Evolutionary conservation across 2,888 invertebrate species (phyloP), one percentile per base, ranked within the genome.

Genomic region (Cryptocephalus primarius): DNA sequence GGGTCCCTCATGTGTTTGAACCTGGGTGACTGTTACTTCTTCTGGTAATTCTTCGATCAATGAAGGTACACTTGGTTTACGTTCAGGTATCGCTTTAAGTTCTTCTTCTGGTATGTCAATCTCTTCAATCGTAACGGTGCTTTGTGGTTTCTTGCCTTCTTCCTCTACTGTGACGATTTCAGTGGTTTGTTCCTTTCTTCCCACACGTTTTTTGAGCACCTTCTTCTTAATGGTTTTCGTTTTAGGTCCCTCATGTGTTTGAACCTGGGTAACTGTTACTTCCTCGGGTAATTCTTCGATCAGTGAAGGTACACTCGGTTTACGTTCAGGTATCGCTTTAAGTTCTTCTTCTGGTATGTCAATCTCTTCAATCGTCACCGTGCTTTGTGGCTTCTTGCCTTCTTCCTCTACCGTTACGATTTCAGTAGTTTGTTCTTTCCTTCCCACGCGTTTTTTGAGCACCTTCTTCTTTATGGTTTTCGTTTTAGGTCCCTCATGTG

Each of bases 141-240:
- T 61, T 39, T 58, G 49, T 42, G 51, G 59, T 48, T 43, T 49
- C 36, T 59, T 57, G 12, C 55, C 61, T 47, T 58, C 60, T 55
- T 58, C 56, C 41, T 57, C 53, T 8, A 63, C 60, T 34, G 60
- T 59, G 9, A 73, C 47, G 32, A 61, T 61, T 52, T 61, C 56
- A 8, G 71, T 73, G 32, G 66, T 66, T 60, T 74, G 69, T 14
- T 67, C 64, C 44, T 61, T 69, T 32, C 64, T 62, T 45, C 64
- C 72, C 52, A 64, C 58, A 1, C 68, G 66, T 45, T 56, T 49
- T 41, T 63, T 59, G 40, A 72, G 69, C 48, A 63, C 61, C 10
- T 64, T 66, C 39, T 69, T 71, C 46, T 70, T 71, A 2, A 71
- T 64, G 40, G 54, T 57, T 50, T 55, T 49, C 46, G 50, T 55